Evolutionary conservation across 2,797 vertebrate genomes (phyloP), one percentile per base, ranked within the genome.

Genomic region (Cichlasoma orientale): DNA sequence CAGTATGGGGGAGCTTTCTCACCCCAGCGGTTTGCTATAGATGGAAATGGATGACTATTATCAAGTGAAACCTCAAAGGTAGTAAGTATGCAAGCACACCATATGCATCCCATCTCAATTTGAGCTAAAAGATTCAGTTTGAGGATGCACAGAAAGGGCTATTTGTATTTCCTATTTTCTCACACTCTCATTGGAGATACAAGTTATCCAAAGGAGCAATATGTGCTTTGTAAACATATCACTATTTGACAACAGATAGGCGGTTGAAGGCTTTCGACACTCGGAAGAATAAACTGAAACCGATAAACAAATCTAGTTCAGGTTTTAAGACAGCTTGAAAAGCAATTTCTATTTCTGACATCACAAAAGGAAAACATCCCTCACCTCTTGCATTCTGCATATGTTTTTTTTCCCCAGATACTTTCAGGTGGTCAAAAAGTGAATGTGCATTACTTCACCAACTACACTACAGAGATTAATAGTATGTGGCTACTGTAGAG

Each of bases 21-120:
- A 84, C 92, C 89, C 75, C 74, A 82, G 31, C 74, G 79, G 81
- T 88, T 84, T 56, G 76, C 82, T 87, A 31, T 63, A 80, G 86
- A 86, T 63, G 54, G 78, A 89, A 92, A 92, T 80, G 70, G 88
- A 91, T 87, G 87, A 84, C 79, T 85, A 79, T 88, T 84, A 90
- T 90, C 84, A 86, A 82, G 81, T 63, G 11, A 84, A 88, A 84
- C 83, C 85, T 89, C 82, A 61, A 74, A 90, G 86, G 82, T 81
- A 78, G 86, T 77, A 59, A 78, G 85, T 83, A 82, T 38, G 79
- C 82, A 86, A 85, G 86, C 77, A 79, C 78, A 41, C 72, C 69
- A 61, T 75, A 82, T 79, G 84, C 53, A 82, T 75, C 85, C 61
- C 84, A 80, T 88, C 82, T 82, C 79, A 68, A 88, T 83, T 84